These are phyloP conservation scores for Orestias chungarensis DNA, from an alignment of 2,797 vertebrate genomes.

Conservation along the genomic window DNA sequence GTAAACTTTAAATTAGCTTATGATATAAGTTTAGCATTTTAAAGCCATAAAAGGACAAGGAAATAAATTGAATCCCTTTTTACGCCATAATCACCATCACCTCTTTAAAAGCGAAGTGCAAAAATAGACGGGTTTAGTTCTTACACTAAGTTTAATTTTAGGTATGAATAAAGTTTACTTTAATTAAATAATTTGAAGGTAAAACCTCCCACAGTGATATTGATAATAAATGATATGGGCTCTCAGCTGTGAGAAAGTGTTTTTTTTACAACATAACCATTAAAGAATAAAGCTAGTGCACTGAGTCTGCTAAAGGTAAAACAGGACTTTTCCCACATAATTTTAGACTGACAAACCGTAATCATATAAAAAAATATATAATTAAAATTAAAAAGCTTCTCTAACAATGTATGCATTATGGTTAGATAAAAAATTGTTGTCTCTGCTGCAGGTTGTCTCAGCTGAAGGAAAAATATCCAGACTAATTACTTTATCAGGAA, in stretches of 20 bases:
- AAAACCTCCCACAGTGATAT: background rate
- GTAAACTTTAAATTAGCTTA: background rate
- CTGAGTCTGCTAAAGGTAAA: constrained; percentile 37
- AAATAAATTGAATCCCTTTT: background rate
- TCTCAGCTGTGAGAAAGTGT: background rate
- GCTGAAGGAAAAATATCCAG: background rate
- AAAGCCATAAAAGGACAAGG: background rate
- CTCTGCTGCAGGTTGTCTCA: background rate
- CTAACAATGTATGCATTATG: background rate
- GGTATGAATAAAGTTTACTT: background rate
- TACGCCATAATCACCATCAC: background rate
- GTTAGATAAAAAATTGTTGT: constrained; percentile 3
- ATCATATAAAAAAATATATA: background rate
- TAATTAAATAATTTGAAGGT: background rate
- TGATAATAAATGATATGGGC: background rate
- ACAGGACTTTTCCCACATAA: constrained; percentile 32
- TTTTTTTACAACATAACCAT: background rate
- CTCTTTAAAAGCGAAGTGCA: background rate
- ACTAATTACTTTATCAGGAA: background rate
- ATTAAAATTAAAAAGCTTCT: constrained; percentile 1
- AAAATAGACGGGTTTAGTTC: background rate
- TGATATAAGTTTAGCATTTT: background rate
- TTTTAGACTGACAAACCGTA: constrained; percentile 43
- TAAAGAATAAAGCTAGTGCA: background rate
- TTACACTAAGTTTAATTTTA: background rate